Percentiles rank a stretch among this genome's conserved stretches.
phyloP scores from a whole-genome alignment of 2,797 vertebrate species.

The Hippoglossus hippoglossus region DNA sequence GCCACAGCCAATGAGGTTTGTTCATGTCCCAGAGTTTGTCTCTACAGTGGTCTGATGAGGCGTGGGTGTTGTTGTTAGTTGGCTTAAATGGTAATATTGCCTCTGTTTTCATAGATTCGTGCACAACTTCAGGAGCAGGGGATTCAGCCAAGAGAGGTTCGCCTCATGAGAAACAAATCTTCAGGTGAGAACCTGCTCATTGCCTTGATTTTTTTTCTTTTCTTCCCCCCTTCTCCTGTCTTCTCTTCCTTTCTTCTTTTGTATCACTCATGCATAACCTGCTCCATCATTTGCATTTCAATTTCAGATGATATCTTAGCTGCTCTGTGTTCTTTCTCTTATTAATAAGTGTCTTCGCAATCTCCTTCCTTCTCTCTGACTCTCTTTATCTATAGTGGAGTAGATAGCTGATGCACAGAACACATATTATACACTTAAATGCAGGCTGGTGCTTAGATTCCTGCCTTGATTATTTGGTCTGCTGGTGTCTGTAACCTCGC shows the following conservation, averaged over 20 bases:
- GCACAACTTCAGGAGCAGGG: constrained; percentile 89
- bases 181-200: constrained; percentile 88
- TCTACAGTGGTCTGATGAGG: neutral
- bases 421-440: constrained; percentile 13
- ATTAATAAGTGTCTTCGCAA: constrained; percentile 14
- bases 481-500: constrained; percentile 39
- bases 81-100: neutral
- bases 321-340: constrained; percentile 25
- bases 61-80: neutral
- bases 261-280: constrained; percentile 39
- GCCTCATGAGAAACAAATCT: constrained; percentile 94
- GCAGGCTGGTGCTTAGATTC: constrained; percentile 29
- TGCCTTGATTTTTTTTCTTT: neutral
- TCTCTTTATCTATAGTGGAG: constrained; percentile 19
- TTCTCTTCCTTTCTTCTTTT: constrained; percentile 1
- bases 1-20: constrained; percentile 90
- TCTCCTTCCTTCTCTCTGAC: constrained; percentile 9
- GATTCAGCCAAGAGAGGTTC: constrained; percentile 90
- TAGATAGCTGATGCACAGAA: constrained; percentile 27
- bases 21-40: constrained; percentile 3
- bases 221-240: neutral
- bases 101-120: constrained; percentile 84
- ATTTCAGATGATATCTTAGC: constrained; percentile 26
- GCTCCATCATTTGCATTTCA: constrained; percentile 43
- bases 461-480: constrained; percentile 41